A percentile compares a stretch with the other conserved stretches of the same genome.
These are phyloP conservation scores for Frankliniella intonsa DNA, from an alignment of 2,888 invertebrate genomes.

Conservation along the genomic window DNA sequence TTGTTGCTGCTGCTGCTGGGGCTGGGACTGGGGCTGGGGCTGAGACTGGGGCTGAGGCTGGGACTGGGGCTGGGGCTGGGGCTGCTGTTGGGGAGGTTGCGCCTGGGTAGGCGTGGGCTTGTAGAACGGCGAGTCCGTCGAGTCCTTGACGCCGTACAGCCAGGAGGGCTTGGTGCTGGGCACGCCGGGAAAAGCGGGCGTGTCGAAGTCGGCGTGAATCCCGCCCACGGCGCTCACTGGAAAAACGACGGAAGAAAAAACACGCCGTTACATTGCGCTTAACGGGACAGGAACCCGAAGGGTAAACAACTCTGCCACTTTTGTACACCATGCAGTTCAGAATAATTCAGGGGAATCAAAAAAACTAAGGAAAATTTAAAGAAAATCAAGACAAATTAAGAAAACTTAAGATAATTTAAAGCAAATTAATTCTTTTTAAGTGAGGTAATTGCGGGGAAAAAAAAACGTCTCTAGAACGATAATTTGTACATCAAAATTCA, in stretches of 20 bases:
- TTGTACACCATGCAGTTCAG: too few species aligned
- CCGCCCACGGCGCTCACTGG: slow-evolving; percentile 2
- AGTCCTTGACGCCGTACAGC: slow-evolving; percentile 6
- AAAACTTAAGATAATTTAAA: too few species aligned
- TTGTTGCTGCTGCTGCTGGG: neutral
- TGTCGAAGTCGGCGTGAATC: slow-evolving; percentile 4
- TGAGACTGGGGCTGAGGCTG: neutral
- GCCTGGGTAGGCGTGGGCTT: slow-evolving; percentile 3
- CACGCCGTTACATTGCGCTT: too few species aligned
- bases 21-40: neutral
- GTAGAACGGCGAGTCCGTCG: slow-evolving; percentile 5
- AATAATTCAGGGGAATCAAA: too few species aligned
- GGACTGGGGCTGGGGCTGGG: neutral
- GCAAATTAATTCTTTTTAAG: too few species aligned
- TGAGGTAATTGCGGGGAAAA: too few species aligned
- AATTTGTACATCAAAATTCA: too few species aligned
- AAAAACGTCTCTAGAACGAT: too few species aligned
- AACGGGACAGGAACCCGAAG: neutral
- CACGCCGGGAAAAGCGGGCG: neutral
- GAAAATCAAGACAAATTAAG: too few species aligned
- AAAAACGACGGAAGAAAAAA: neutral
- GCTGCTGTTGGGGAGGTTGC: neutral
- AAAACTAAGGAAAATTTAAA: too few species aligned
- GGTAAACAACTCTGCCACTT: too few species aligned
- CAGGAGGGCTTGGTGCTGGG: neutral